A percentile compares a stretch with the other conserved stretches of the same genome.
Conservation (phyloP, 2,113 vertebrate species). For the Agapornis roseicollis region DNA sequence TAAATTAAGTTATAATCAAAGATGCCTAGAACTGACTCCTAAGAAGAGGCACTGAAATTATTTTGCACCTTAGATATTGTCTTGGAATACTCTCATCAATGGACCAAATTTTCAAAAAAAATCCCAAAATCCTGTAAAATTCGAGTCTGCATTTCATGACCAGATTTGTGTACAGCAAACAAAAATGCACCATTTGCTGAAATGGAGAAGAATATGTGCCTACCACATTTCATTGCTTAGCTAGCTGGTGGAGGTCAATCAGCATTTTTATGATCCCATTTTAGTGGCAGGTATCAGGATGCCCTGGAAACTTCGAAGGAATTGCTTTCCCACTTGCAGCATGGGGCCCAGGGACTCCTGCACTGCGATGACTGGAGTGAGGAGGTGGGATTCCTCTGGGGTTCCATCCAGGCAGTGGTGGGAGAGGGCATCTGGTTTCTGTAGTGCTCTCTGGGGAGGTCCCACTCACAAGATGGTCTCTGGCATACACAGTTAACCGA, state of each 20-base stretch:
- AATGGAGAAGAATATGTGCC: neutral
- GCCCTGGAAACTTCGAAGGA: neutral
- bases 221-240: neutral
- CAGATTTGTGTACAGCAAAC: neutral
- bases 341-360: neutral
- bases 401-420: rapidly evolving
- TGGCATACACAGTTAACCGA: neutral
- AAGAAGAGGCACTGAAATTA: neutral
- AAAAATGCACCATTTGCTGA: rapidly evolving
- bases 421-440: neutral
- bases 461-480: rapidly evolving
- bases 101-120: neutral
- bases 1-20: neutral
- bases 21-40: neutral
- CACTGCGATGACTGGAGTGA: rapidly evolving
- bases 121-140: neutral
- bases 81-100: neutral
- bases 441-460: rapidly evolving
- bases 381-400: neutral
- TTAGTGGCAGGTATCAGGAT: neutral
- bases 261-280: neutral
- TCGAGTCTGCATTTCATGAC: neutral
- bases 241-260: neutral
- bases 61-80: neutral
- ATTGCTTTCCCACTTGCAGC: neutral